Conservation (phyloP, 1,140 invertebrate species). For the Brachionus rotundiformis region DNA sequence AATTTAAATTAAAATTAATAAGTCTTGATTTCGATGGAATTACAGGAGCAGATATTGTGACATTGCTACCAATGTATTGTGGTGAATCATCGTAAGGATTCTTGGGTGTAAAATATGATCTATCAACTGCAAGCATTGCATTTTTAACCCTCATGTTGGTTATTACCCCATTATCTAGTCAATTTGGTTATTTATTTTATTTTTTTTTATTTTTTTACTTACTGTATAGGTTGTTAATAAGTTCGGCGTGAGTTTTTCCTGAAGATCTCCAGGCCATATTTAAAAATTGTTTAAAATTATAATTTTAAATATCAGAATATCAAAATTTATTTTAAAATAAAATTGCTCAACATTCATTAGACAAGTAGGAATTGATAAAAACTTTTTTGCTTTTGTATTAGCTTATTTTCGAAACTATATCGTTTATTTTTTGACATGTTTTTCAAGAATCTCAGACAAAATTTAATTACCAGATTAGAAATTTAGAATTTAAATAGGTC, state of each 20-base stretch:
- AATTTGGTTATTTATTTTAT: background rate
- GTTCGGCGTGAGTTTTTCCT: conserved; percentile 30
- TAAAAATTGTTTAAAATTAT: background rate
- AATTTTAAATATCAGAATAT: background rate
- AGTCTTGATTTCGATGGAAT: background rate
- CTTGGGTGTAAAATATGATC: background rate
- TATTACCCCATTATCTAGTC: conserved; percentile 48
- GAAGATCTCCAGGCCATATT: conserved; percentile 52
- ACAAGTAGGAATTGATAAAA: background rate
- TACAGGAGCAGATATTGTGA: conserved; percentile 50
- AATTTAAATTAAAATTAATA: background rate
- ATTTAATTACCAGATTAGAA: too few relatives aligned
- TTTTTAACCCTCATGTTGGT: background rate
- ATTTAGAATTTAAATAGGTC: too few relatives aligned
- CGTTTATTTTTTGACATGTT: too few relatives aligned
- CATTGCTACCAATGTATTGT: conserved; percentile 34
- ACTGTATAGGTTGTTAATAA: conserved; percentile 47
- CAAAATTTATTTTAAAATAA: background rate
- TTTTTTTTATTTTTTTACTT: background rate
- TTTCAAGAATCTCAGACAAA: too few relatives aligned
- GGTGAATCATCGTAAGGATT: conserved; percentile 44
- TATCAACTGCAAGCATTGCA: conserved; percentile 49
- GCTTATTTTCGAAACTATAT: background rate
- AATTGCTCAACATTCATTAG: background rate
- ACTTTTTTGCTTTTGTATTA: background rate